A percentile compares a stretch with the other conserved stretches of the same genome.
These are phyloP conservation scores for Acanthosepion esculentum DNA, from an alignment of 2,888 invertebrate genomes.

Conservation along the genomic window DNA sequence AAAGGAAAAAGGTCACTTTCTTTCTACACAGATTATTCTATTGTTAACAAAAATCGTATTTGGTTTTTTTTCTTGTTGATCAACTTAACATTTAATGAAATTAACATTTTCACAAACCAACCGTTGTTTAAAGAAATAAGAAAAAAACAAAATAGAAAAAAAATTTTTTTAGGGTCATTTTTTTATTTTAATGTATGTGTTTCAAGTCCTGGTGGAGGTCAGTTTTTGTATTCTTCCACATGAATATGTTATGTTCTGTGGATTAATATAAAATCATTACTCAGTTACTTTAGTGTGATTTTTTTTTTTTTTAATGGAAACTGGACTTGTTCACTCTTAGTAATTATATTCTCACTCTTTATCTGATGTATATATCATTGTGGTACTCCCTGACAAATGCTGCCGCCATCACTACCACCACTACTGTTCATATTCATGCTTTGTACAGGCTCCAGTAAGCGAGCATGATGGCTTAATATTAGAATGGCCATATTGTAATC, in stretches of 20 bases:
- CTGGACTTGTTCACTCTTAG: background rate
- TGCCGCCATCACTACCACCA: background rate
- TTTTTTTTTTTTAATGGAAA: background rate
- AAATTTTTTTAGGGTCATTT: background rate
- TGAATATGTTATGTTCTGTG: background rate
- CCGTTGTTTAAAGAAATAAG: background rate
- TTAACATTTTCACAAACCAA: constrained; percentile 23
- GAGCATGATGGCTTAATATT: background rate
- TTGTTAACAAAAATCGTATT: background rate
- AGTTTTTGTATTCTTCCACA: background rate
- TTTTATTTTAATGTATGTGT: background rate
- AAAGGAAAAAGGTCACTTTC: background rate
- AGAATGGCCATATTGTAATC: background rate
- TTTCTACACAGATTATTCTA: background rate
- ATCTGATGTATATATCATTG: background rate
- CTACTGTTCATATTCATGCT: background rate
- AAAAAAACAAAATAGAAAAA: background rate
- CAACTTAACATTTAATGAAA: background rate
- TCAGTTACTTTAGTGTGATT: background rate
- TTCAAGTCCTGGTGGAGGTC: background rate
- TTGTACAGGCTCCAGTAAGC: background rate
- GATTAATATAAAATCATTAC: background rate
- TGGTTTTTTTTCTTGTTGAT: background rate
- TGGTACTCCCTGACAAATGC: background rate
- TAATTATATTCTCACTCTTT: background rate